Percentiles rank a stretch among this genome's conserved stretches.
Conservation (phyloP, 2,113 vertebrate genomes). For the Tylochromis polylepis region DNA sequence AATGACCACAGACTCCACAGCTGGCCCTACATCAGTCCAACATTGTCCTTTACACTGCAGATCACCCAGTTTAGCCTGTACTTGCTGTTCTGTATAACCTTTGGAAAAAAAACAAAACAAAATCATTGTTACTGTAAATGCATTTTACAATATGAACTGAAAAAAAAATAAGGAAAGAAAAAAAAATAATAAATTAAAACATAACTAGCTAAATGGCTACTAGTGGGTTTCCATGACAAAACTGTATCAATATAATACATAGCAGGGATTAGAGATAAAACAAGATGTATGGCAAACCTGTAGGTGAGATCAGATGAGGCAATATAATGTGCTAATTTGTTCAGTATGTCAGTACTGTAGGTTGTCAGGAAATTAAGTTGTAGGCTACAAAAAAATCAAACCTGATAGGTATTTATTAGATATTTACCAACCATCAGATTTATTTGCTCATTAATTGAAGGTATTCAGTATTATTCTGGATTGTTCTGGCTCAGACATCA, state of each 20-base stretch:
- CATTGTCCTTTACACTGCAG: neutral
- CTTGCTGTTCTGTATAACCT: neutral
- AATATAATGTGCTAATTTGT: neutral
- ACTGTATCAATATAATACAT: neutral
- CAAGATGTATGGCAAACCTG: neutral
- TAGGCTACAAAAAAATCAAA: accelerated
- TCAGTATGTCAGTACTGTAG: neutral
- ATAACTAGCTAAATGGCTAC: neutral
- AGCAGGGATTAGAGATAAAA: neutral
- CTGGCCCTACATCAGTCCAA: neutral
- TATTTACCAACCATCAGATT: neutral
- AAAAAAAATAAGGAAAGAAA: neutral
- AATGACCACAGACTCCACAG: neutral
- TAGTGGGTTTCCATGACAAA: neutral
- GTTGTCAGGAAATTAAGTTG: neutral
- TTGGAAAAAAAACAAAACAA: accelerated
- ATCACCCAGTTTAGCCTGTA: neutral
- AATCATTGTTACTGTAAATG: neutral
- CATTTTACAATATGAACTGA: neutral
- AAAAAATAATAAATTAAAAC: neutral
- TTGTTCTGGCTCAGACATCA: neutral
- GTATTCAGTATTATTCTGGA: neutral
- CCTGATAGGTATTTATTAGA: neutral
- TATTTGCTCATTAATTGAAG: neutral
- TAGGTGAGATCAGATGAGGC: neutral